Evolutionary conservation across 2,113 vertebrate species (phyloP).

Genomic region (Notiomystis cincta): DNA sequence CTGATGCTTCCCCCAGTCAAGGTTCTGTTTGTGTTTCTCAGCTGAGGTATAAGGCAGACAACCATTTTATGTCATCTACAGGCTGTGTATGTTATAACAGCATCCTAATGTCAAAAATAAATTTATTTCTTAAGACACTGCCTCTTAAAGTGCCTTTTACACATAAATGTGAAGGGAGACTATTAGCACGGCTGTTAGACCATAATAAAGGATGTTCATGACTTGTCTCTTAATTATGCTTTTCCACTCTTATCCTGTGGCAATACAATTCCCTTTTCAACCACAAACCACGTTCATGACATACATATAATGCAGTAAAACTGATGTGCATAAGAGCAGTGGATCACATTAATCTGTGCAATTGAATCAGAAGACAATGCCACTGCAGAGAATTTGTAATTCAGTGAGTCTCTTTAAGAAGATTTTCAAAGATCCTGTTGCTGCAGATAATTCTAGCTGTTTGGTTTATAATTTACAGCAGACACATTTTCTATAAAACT

Average conservation of each 20-base stretch:
- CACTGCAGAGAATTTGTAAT: neutral
- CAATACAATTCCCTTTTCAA: constrained; percentile 8
- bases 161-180: neutral
- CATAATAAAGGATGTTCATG: neutral
- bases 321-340: neutral
- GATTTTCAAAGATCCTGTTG: neutral
- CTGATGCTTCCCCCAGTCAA: neutral
- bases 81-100: neutral
- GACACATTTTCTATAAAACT: neutral
- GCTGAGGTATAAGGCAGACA: neutral
- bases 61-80: neutral
- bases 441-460: neutral
- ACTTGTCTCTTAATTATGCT: neutral
- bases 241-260: neutral
- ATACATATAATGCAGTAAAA: neutral
- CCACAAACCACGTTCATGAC: neutral
- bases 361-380: neutral
- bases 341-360: neutral
- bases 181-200: neutral
- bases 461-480: neutral
- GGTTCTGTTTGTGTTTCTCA: neutral
- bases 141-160: neutral
- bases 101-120: neutral
- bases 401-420: neutral
- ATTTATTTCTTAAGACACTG: neutral